Base-by-base conservation (phyloP, 2,888 invertebrate species). In the Lampropteryx suffumata region DNA sequence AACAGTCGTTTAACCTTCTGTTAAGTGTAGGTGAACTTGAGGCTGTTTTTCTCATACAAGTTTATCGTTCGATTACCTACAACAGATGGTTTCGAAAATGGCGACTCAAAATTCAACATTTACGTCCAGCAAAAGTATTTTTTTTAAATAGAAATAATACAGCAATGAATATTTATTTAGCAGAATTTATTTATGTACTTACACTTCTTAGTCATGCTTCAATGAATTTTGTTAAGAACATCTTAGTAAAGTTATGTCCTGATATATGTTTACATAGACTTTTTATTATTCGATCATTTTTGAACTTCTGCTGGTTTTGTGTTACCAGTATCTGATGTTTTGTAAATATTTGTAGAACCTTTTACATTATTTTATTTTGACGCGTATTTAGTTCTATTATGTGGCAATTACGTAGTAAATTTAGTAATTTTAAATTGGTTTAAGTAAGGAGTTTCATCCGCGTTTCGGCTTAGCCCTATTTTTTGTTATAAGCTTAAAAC, bases 281-380 rank as follows among this genome's bases (percentile, higher is more conserved):
- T 21, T 14, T 40, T 33, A 27, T 37, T 42, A 42, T 41, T 42
- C 29, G 26, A 41, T 54, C 42, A 29, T 60, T 64, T 57, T 55
- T 55, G 51, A 55, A 58, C 61, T 61, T 68, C 65, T 64, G 58
- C 66, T 69, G 63, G 66, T 66, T 65, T 74, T 65, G 78, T 77
- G 83, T 82, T 82, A 83, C 80, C 73, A 73, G 68, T 71, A 71
- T 68, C 65, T 65, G 63, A 69, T 66, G 60, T 74, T 77, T 75
- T 86, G 84, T 84, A 83, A 80, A 84, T 84, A 84, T 72, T 67
- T 73, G 75, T 67, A 80, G 70, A 61, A 61, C 76, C 72, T 76
- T 73, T 73, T 80, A 70, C 73, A 65, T 71, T 67, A 64, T 70
- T 70, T 71, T 65, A 75, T 73, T 75, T 79, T 76, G 78, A 76